Conservation (phyloP, 2,113 vertebrate species). For the Miniopterus natalensis region DNA sequence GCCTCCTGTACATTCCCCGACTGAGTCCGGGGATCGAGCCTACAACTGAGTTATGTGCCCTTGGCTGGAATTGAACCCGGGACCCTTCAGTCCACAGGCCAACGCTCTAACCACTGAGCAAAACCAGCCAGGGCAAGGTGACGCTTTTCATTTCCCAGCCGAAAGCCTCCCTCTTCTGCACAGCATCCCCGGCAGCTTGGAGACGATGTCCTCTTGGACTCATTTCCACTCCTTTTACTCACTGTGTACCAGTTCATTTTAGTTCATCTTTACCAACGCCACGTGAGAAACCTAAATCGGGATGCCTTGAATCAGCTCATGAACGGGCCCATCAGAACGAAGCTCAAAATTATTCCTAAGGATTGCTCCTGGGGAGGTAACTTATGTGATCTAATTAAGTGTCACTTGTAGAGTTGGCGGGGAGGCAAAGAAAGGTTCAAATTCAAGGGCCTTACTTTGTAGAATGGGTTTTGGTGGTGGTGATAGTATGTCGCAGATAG, state of each 20-base stretch:
- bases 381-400: neutral
- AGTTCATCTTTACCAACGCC: slow-evolving; percentile 89
- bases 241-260: slow-evolving; percentile 28
- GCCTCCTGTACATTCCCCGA: no score
- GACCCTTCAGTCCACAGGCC: no score
- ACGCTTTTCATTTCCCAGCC: neutral
- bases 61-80: no score
- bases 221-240: slow-evolving; percentile 1
- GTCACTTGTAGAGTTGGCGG: neutral
- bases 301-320: slow-evolving; percentile 92
- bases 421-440: neutral
- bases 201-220: neutral
- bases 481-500: neutral
- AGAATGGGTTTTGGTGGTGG: neutral
- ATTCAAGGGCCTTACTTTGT: neutral
- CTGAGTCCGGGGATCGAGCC: no score
- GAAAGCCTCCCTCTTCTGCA: neutral
- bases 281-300: slow-evolving; percentile 88
- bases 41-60: no score
- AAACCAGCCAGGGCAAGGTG: no score
- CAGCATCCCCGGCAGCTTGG: neutral
- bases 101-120: no score
- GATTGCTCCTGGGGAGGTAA: slow-evolving; percentile 97
- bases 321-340: slow-evolving; percentile 96
- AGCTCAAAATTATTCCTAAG: slow-evolving; percentile 94